phyloP scores from a whole-genome alignment of 2,113 vertebrate genomes.

The Gallinago paraguaiae region DNA sequence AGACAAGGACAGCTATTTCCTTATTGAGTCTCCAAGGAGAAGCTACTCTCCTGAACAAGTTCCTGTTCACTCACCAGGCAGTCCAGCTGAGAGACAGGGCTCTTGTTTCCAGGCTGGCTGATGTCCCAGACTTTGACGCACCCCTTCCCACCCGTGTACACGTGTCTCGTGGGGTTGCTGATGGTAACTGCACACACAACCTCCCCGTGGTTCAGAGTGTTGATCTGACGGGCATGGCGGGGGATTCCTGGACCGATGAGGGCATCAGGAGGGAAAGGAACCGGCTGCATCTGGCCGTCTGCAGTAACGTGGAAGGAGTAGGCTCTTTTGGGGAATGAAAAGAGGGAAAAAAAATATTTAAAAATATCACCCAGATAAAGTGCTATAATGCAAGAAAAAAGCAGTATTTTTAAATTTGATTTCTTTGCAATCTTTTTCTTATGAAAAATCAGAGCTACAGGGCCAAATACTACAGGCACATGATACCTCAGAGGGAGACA shows the following conservation, averaged over 20 bases:
- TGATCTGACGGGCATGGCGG: conserved; percentile 85
- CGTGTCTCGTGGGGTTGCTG: conserved; percentile 84
- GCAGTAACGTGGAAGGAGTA: conserved; percentile 86
- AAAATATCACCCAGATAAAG: neutral
- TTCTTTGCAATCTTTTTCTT: neutral
- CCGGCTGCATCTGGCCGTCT: conserved; percentile 86
- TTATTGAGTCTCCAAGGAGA: conserved; percentile 51
- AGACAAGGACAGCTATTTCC: conserved; percentile 51
- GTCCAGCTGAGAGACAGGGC: conserved; percentile 85
- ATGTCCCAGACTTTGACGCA: conserved; percentile 88
- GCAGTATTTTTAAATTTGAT: neutral
- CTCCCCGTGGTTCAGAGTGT: conserved; percentile 83
- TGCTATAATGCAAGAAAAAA: neutral
- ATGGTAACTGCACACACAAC: conserved; percentile 86
- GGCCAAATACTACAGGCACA: neutral
- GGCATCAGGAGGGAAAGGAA: conserved; percentile 84
- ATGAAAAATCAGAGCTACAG: neutral
- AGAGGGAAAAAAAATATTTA: neutral
- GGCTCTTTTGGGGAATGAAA: conserved; percentile 60
- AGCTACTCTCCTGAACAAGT: neutral
- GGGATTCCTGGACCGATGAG: conserved; percentile 85
- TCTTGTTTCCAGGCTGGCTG: conserved; percentile 85
- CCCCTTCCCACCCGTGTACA: conserved; percentile 84
- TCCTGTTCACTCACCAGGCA: conserved; percentile 78
- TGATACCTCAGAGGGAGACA: neutral